Percentiles rank a stretch among this genome's conserved stretches.
Evolutionary conservation across 2,888 invertebrate genomes (phyloP).

Genomic region (Drosophila fulvimacula): DNA sequence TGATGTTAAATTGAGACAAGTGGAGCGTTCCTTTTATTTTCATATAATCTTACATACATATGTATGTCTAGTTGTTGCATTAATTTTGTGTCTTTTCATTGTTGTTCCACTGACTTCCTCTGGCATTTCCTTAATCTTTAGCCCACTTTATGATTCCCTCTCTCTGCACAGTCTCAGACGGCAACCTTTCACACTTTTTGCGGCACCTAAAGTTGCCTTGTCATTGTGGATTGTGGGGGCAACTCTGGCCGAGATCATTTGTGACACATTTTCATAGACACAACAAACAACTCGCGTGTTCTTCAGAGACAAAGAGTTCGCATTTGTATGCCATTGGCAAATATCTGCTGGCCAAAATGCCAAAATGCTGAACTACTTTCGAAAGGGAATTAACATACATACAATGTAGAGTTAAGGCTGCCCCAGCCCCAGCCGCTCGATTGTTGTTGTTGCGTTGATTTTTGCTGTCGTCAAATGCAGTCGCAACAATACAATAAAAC

Average conservation of each 20-base stretch:
- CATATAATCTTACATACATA: not conserved
- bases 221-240: conserved; percentile 54
- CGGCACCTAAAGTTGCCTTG: conserved; percentile 55
- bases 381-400: conserved; percentile 70
- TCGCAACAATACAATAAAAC: conserved; percentile 33
- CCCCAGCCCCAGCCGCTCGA: not conserved
- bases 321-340: conserved; percentile 75
- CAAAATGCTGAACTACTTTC: conserved; percentile 74
- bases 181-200: conserved; percentile 72
- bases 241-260: conserved; percentile 39
- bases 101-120: conserved; percentile 56
- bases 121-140: conserved; percentile 65
- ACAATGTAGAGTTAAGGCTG: conserved; percentile 20
- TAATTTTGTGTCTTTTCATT: conserved; percentile 28
- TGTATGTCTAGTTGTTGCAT: conserved; percentile 7
- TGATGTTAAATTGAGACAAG: conserved; percentile 38
- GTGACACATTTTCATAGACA: conserved; percentile 70
- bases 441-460: conserved; percentile 32
- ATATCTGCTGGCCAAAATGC: conserved; percentile 52
- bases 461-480: conserved; percentile 63
- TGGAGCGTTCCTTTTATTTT: conserved; percentile 37
- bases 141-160: conserved; percentile 39
- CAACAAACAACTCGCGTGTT: conserved; percentile 44
- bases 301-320: conserved; percentile 43
- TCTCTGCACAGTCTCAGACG: not conserved